Evolutionary conservation across 2,797 vertebrate genomes (phyloP).

Genomic region (Crocodylus rhombifer): DNA sequence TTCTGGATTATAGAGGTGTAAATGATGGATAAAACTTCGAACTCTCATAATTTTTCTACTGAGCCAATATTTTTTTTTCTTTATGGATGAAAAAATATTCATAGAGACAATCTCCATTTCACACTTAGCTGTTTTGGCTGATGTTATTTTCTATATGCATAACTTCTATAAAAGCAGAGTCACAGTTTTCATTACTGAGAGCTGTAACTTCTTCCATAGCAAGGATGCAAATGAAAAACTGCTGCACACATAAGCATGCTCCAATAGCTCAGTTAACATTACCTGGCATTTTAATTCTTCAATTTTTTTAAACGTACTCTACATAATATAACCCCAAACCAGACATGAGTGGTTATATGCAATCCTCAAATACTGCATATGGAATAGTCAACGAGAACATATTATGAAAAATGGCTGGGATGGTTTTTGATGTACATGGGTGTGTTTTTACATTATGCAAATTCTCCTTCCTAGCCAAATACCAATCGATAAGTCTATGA

Average conservation of each 20-base stretch:
- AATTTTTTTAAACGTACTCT: slow-evolving; percentile 52
- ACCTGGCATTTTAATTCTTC: slow-evolving; percentile 56
- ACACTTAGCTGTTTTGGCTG: not conserved
- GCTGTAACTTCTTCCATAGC: slow-evolving; percentile 40
- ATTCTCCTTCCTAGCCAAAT: slow-evolving; percentile 66
- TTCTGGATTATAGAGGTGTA: not conserved
- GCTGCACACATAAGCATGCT: not conserved
- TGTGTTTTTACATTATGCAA: slow-evolving; percentile 15
- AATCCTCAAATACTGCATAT: slow-evolving; percentile 55
- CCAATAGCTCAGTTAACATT: slow-evolving; percentile 25
- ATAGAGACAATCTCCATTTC: not conserved
- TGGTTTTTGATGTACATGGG: not conserved
- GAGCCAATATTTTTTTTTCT: not conserved
- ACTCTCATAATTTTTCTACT: not conserved
- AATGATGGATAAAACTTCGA: not conserved
- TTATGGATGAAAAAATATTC: slow-evolving; percentile 15
- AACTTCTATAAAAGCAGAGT: slow-evolving; percentile 26
- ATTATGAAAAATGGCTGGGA: slow-evolving; percentile 50
- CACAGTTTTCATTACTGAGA: slow-evolving; percentile 35
- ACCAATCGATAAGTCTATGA: slow-evolving; percentile 58
- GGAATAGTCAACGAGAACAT: slow-evolving; percentile 53
- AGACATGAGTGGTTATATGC: slow-evolving; percentile 43
- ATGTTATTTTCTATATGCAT: not conserved
- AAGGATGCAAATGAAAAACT: slow-evolving; percentile 40
- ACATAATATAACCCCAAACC: slow-evolving; percentile 31